Percentiles rank a stretch among this genome's conserved stretches.
Evolutionary conservation across 1,140 invertebrate genomes (phyloP).

Genomic region (Lepidurus packardi): DNA sequence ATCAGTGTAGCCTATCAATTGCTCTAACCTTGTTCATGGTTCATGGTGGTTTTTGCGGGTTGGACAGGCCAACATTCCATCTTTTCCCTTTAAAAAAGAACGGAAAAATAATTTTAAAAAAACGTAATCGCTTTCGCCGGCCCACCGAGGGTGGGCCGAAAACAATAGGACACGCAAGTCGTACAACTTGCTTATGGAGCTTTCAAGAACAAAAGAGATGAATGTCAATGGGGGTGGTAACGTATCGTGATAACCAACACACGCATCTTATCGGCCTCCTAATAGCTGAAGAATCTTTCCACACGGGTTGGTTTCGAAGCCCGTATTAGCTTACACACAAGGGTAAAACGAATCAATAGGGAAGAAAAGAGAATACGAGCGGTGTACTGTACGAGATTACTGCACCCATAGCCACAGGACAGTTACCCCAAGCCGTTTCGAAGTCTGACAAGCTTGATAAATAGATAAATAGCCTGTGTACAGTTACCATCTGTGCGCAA

Average conservation of each 20-base stretch:
- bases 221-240: not conserved
- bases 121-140: not conserved
- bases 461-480: no score
- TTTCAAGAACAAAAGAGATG: not conserved
- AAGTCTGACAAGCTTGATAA: no score
- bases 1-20: not conserved
- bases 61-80: not conserved
- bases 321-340: no score
- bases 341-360: no score
- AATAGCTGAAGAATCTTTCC: constrained; percentile 7
- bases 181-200: not conserved
- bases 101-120: not conserved
- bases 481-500: no score
- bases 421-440: no score
- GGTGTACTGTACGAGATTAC: no score
- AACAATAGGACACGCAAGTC: not conserved
- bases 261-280: not conserved
- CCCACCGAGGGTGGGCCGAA: not conserved
- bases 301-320: not conserved
- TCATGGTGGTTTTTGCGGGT: not conserved
- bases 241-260: not conserved
- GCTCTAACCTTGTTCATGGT: not conserved
- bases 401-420: no score
- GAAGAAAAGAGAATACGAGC: no score
- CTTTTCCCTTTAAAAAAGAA: not conserved